Conservation (phyloP, 2,797 vertebrate genomes). For the Xenopus petersii region DNA sequence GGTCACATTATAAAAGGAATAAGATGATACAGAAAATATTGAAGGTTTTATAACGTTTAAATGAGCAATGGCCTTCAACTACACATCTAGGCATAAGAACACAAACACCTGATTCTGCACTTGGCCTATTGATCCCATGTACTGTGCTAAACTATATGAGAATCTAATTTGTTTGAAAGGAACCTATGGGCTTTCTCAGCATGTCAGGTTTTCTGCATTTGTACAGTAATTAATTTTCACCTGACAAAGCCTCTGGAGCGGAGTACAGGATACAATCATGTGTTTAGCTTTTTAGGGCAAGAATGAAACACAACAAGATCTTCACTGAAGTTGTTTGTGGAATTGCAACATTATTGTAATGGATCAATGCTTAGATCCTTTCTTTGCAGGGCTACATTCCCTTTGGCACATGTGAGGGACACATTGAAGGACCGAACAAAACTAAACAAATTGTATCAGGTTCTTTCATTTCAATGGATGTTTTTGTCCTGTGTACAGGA, state of each 20-base stretch:
- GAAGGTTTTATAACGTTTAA: constrained; percentile 21
- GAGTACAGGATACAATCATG: constrained; percentile 20
- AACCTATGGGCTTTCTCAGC: constrained; percentile 41
- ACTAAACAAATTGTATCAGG: too few relatives aligned
- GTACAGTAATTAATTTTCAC: constrained; percentile 45
- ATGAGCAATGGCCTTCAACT: constrained; percentile 31
- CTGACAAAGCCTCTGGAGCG: constrained; percentile 32
- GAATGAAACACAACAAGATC: constrained; percentile 8
- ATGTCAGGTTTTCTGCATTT: constrained; percentile 42
- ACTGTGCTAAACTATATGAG: constrained; percentile 25
- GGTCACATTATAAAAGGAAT: too few relatives aligned
- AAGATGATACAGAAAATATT: background rate
- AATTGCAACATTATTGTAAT: constrained; percentile 1
- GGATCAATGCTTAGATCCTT: constrained; percentile 5
- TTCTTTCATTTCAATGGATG: too few relatives aligned
- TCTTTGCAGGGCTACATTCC: constrained; percentile 13
- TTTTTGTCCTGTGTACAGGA: too few relatives aligned
- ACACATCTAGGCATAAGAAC: background rate
- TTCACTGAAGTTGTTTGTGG: constrained; percentile 1
- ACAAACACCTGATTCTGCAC: constrained; percentile 29
- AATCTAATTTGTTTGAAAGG: constrained; percentile 46
- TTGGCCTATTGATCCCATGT: constrained; percentile 34
- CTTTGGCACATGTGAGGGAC: constrained; percentile 2
- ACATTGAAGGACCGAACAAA: too few relatives aligned
- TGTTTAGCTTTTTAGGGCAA: background rate